Base-by-base conservation (phyloP, 2,888 invertebrate species). In the Leucophenga maculata region DNA sequence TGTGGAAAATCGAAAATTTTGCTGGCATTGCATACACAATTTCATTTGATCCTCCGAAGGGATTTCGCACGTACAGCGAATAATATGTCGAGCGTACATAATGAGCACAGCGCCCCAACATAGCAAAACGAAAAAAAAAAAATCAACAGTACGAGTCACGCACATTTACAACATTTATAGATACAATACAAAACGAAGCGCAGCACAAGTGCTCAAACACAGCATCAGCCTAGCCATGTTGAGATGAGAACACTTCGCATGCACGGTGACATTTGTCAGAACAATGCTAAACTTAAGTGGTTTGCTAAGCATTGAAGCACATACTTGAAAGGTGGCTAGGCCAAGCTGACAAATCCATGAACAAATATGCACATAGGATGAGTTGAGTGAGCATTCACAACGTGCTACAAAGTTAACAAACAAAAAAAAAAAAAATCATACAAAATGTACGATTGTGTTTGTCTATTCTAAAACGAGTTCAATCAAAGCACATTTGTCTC, bases 61-160 rank as follows among this genome's bases (percentile, higher is more conserved):
- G 55, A 55, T 55, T 20, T 26, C 14, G 14, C 20, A 55, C 55
- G 55, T 22, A 55, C 75, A 11, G 39, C 8, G 39, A 3, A 4
- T 3, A 6, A 39, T 39, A 74, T 77, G 74, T 75, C 78, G 73
- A 78, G 80, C 82, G 78, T 83, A 69, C 72, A 69, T 79, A 79
- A 79, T 79, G 74, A 26, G 54, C 13, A 70, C 32, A 67, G n/a
- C n/a, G n/a, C n/a, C 67, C 71, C 67, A 67, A 50, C 18, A 18
- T 13, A 26, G 4, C 26, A 48, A 20, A 26, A 55, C 55, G 26
- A 55, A 6, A 55, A 55, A 57, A 57, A 26, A 54, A 18, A 54
- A 54, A 20, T 1, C 20, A 11, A 50, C 9, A 50, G 20, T 3
- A 39, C 39, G 39, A 39, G 11, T 11, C 39, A 8, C n/a, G 18